A percentile compares a stretch with the other conserved stretches of the same genome.
phyloP scores from a whole-genome alignment of 2,113 vertebrate genomes.

The Ciconia stormi region DNA sequence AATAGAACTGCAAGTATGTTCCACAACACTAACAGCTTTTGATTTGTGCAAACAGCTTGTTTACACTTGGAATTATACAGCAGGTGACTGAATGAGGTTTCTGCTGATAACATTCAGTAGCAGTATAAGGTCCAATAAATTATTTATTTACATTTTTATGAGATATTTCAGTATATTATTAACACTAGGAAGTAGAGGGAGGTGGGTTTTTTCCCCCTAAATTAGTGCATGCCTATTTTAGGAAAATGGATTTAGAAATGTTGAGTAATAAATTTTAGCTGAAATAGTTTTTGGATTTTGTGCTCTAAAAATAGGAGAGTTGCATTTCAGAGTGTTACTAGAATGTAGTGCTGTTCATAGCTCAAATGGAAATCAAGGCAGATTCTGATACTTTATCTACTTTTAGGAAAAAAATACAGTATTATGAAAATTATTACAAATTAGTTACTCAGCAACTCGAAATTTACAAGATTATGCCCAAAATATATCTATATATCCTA shows the following conservation, averaged over 20 bases:
- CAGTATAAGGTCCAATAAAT: neutral
- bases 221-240: neutral
- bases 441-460: neutral
- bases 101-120: neutral
- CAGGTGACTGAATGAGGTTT: neutral
- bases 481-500: neutral
- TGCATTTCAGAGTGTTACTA: neutral
- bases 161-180: neutral
- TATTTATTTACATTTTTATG: neutral
- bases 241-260: neutral
- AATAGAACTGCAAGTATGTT: neutral
- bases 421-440: neutral
- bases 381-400: neutral
- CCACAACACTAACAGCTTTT: constrained; percentile 3
- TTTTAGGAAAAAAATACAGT: neutral
- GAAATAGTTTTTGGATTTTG: neutral
- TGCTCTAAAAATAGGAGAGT: neutral
- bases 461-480: neutral
- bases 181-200: neutral
- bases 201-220: neutral
- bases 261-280: neutral
- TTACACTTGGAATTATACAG: neutral
- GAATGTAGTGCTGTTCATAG: neutral
- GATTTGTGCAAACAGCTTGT: constrained; percentile 17
- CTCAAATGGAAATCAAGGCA: neutral